Conservation (phyloP, 2,888 invertebrate genomes). For the Corbicula japonica region DNA sequence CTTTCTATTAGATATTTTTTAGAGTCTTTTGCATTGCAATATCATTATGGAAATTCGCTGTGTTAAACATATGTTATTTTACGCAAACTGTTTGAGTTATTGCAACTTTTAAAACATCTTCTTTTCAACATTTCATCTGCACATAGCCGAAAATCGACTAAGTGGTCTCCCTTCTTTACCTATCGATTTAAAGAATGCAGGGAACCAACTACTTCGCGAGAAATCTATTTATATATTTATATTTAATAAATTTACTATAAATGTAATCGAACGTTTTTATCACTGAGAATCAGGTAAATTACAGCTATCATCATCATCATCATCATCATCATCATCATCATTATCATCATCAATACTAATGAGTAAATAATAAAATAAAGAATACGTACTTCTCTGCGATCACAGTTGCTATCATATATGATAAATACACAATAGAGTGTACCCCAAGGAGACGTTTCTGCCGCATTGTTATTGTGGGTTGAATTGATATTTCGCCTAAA, state of each 20-base stretch:
- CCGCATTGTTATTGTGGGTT: constrained; percentile 17
- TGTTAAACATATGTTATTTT: too few species aligned
- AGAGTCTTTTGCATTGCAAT: too few species aligned
- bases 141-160: too few species aligned
- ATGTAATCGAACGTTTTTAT: background rate
- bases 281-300: background rate
- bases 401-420: constrained; percentile 5
- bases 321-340: background rate
- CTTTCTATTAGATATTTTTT: too few species aligned
- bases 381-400: constrained; percentile 51
- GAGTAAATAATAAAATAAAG: background rate
- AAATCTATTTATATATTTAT: background rate
- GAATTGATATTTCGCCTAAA: too few species aligned
- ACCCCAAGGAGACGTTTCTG: background rate
- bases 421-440: constrained; percentile 7
- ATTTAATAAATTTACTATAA: background rate
- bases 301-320: background rate
- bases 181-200: too few species aligned
- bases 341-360: background rate
- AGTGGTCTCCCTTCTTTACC: too few species aligned
- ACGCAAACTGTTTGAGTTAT: too few species aligned
- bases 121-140: too few species aligned
- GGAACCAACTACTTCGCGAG: background rate
- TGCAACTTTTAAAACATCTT: too few species aligned
- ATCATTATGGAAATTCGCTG: too few species aligned